A percentile compares a stretch with the other conserved stretches of the same genome.
phyloP scores from a whole-genome alignment of 1,140 invertebrate species.

The Parapsyche elsis region DNA sequence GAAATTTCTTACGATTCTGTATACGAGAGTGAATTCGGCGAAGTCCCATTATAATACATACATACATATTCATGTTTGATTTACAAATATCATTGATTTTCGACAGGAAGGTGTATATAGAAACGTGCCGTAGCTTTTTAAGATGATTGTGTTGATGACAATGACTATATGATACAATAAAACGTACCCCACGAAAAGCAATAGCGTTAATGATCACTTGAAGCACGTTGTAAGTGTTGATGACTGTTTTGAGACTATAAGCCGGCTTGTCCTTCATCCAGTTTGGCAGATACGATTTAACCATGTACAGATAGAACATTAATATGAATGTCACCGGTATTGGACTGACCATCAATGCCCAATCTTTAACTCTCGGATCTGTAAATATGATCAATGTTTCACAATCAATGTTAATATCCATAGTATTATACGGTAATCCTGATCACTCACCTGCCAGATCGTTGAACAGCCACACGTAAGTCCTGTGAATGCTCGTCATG shows the following conservation, averaged over 20 bases:
- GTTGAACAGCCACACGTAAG: slow-evolving; percentile 60
- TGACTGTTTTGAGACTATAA: slow-evolving; percentile 59
- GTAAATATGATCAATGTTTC: slow-evolving; percentile 30
- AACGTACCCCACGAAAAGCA: slow-evolving; percentile 63
- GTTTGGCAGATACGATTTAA: slow-evolving; percentile 73
- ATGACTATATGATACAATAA: neutral
- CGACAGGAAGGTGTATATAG: too few relatives aligned
- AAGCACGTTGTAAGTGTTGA: slow-evolving; percentile 65
- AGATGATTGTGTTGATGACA: too few relatives aligned
- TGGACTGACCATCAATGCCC: slow-evolving; percentile 69
- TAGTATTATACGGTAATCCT: neutral
- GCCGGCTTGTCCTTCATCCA: slow-evolving; percentile 61
- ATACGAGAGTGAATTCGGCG: too few relatives aligned
- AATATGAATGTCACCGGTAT: slow-evolving; percentile 68
- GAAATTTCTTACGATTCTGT: too few relatives aligned
- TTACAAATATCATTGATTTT: too few relatives aligned
- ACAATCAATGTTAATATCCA: neutral
- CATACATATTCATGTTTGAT: too few relatives aligned
- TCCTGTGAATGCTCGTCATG: neutral
- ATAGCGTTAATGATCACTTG: slow-evolving; percentile 62
- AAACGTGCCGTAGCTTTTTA: too few relatives aligned
- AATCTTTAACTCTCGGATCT: slow-evolving; percentile 74
- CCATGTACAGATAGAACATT: slow-evolving; percentile 72
- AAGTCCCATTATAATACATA: too few relatives aligned
- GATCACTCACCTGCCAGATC: slow-evolving; percentile 61